Evolutionary conservation across 2,888 invertebrate genomes (phyloP).

Genomic region (Drosophila fulvimacula): DNA sequence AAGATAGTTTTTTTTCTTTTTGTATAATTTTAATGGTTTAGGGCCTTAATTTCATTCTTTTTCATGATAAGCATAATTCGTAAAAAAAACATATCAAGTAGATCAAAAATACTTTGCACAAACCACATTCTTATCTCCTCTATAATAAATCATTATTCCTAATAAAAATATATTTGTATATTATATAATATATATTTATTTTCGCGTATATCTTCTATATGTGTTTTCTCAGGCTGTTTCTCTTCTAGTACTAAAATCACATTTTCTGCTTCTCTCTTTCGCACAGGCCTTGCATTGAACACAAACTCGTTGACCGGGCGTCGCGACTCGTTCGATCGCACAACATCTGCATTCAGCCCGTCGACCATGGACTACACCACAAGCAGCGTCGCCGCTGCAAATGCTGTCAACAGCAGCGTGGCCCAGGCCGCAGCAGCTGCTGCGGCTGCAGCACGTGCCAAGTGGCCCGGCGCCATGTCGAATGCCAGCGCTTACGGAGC

Average conservation of each 20-base stretch:
- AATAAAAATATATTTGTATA: too few species aligned
- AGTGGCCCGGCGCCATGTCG: conserved; percentile 86
- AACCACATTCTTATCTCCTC: too few species aligned
- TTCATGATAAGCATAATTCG: too few species aligned
- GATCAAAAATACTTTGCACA: too few species aligned
- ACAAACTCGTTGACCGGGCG: conserved; percentile 89
- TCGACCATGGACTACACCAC: conserved; percentile 88
- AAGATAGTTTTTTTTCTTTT: background rate
- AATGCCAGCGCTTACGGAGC: conserved; percentile 81
- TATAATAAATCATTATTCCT: too few species aligned
- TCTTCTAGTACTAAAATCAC: background rate
- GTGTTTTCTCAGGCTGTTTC: too few species aligned
- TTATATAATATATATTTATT: too few species aligned
- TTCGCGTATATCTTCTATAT: too few species aligned
- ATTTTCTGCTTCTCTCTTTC: background rate
- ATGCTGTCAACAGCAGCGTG: conserved; percentile 83
- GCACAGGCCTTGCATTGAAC: conserved; percentile 87
- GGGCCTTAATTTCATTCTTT: too few species aligned
- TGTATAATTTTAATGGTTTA: too few species aligned
- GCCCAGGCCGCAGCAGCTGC: conserved; percentile 82
- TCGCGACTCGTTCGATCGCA: conserved; percentile 92
- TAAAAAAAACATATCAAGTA: too few species aligned
- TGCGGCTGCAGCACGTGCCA: conserved; percentile 83
- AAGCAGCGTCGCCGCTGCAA: conserved; percentile 83
- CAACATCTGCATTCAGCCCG: conserved; percentile 91